Evolutionary conservation across 2,113 vertebrate genomes (phyloP).

Genomic region (Condylura cristata): DNA sequence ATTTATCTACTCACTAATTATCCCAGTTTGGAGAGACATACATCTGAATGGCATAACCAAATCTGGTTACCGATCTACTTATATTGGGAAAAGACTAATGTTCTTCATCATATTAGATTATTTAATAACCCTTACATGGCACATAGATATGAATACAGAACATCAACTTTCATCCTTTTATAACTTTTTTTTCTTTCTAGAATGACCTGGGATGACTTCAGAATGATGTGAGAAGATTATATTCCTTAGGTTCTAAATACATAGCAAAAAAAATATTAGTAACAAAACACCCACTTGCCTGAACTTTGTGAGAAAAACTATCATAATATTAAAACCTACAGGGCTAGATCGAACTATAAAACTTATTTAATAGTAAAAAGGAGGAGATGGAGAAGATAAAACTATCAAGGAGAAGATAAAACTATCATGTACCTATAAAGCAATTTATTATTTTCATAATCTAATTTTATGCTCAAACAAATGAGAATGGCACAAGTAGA

Average conservation of each 20-base stretch:
- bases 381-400: background rate
- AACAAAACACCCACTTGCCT: background rate
- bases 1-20: background rate
- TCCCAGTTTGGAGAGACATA: background rate
- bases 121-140: background rate
- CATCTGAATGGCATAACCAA: background rate
- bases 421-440: background rate
- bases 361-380: background rate
- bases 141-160: background rate
- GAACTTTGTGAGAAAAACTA: background rate
- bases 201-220: background rate
- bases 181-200: background rate
- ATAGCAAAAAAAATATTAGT: background rate
- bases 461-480: slow-evolving; percentile 18
- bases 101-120: background rate
- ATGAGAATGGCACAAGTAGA: background rate
- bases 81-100: background rate
- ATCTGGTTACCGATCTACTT: background rate
- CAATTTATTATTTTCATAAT: background rate
- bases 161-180: background rate
- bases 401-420: background rate
- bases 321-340: background rate
- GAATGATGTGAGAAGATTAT: background rate
- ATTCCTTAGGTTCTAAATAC: background rate
- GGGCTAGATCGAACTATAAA: background rate